Conservation (phyloP, 2,888 invertebrate species). For the Odontocolon sp. region DNA sequence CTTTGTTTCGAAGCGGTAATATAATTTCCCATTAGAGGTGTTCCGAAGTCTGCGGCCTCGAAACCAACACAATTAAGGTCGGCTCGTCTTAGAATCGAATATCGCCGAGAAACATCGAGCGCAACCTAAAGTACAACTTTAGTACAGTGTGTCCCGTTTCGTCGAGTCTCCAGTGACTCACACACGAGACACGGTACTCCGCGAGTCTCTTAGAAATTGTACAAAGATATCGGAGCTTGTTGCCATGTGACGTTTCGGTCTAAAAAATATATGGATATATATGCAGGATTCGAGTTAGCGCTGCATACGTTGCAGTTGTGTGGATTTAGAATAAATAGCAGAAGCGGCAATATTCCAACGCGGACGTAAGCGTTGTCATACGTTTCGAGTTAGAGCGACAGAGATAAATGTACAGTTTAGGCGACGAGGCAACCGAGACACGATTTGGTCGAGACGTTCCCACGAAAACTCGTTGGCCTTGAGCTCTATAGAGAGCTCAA, state of each 20-base stretch:
- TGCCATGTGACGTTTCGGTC: not conserved
- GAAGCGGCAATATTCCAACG: not conserved
- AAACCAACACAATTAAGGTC: constrained; percentile 33
- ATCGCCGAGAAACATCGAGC: not conserved
- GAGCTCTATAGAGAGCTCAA: constrained; percentile 57
- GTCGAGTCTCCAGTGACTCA: constrained; percentile 15
- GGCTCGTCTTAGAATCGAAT: constrained; percentile 9
- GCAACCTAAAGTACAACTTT: not conserved
- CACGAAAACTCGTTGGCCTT: constrained; percentile 72
- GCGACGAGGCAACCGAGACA: constrained; percentile 4
- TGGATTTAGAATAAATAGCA: not conserved
- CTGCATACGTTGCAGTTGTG: not conserved
- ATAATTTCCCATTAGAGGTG: constrained; percentile 6
- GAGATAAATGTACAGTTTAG: not conserved
- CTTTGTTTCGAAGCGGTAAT: not conserved
- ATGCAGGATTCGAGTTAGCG: not conserved
- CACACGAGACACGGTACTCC: not conserved
- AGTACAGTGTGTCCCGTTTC: not conserved
- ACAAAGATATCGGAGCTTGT: not conserved
- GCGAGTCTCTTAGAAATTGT: too few species aligned
- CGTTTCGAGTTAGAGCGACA: not conserved
- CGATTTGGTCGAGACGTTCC: constrained; percentile 65
- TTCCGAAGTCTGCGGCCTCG: not conserved
- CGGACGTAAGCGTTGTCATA: not conserved
- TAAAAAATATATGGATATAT: not conserved